phyloP scores from a whole-genome alignment of 2,797 vertebrate species.

The Sus cebifrons region DNA sequence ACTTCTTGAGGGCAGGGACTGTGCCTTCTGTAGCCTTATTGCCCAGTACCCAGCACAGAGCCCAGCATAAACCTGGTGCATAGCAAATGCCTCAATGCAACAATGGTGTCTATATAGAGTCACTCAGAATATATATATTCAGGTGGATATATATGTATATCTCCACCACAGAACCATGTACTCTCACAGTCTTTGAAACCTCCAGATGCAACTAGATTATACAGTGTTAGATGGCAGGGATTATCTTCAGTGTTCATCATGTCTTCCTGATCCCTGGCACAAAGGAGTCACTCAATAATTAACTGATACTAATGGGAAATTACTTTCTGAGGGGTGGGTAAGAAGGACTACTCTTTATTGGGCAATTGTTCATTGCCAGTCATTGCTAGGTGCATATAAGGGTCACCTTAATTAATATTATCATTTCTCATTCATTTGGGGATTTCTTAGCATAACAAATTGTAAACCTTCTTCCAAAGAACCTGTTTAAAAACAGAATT shows the following conservation, averaged over 20 bases:
- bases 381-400: background rate
- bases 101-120: background rate
- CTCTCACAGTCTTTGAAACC: background rate
- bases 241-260: background rate
- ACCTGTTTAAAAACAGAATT: constrained; percentile 30
- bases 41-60: background rate
- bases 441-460: background rate
- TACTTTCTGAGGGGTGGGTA: background rate
- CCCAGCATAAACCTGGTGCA: background rate
- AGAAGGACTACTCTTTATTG: background rate
- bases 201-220: background rate
- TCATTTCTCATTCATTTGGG: background rate
- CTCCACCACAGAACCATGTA: background rate
- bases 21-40: background rate
- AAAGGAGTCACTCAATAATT: background rate
- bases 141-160: no score
- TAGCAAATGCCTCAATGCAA: background rate
- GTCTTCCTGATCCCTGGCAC: background rate
- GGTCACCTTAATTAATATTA: background rate
- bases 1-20: background rate
- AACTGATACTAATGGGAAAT: background rate
- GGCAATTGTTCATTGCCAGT: background rate
- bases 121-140: background rate
- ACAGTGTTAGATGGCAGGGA: background rate
- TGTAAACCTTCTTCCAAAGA: background rate